Base-by-base conservation (phyloP, 2,113 vertebrate genomes). In the Xiphophorus maculatus region DNA sequence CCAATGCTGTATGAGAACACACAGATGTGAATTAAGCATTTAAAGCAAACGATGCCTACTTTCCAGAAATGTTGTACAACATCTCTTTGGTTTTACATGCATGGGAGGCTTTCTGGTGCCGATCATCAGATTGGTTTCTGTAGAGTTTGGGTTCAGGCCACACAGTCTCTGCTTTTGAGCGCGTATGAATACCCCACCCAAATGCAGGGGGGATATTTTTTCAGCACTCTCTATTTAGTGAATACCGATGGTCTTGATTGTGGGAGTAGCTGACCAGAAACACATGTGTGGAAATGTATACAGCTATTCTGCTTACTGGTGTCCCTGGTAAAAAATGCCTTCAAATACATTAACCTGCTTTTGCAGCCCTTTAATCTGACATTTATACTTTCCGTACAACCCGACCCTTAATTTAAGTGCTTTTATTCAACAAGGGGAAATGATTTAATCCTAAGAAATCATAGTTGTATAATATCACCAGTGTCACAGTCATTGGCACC, bases 141-240 rank as follows among this genome's bases (percentile, higher is more conserved):
- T 68, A 60, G 79, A 84, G 82, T 82, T 80, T 73, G 63, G 76
- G 75, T 69, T 54, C 69, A 35, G 65, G 73, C 79, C 73, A 54
- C 40, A 62, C 69, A 17, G 37, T 62, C 69, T 51, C 44, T 66
- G 28, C 63, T 71, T 60, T 79, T 66, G 71, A 80, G 73, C 63
- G 75, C 66, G 70, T 76, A 79, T 76, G 73, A 71, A 74, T 79
- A 87, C 70, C 79, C 85, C 85, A 88, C 81, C 87, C 90, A 91
- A 64, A 91, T 91, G 87, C 88, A 87, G 17, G 90, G 85, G 81
- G 81, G 78, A 63, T 89, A 81, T 90, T 81, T 83, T 82, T 84
- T 81, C 81, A 79, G 87, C 84, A 74, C 68, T 86, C 85, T 80
- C 35, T 63, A 78, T 80, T 85, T 81, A 75, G 82, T 79, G 82